Evolutionary conservation across 2,888 invertebrate species (phyloP).

Genomic region (Nemoura dubitans): DNA sequence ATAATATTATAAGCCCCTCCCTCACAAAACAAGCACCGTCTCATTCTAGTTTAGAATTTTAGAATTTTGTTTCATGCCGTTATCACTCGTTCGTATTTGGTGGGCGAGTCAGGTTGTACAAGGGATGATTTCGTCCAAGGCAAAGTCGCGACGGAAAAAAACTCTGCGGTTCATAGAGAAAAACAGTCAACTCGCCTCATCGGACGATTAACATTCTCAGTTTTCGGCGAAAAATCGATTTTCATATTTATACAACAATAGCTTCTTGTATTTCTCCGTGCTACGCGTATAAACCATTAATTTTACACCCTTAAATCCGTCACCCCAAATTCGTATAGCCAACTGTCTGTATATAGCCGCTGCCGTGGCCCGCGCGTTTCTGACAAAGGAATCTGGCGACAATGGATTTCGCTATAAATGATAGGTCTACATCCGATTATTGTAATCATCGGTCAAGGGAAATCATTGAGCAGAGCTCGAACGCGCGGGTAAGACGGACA

Average conservation of each 20-base stretch:
- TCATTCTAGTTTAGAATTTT: neutral
- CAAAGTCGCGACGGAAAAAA: neutral
- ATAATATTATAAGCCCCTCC: conserved; percentile 50
- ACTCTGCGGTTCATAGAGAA: neutral
- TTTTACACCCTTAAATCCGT: neutral
- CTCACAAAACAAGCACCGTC: conserved; percentile 35
- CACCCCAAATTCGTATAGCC: neutral
- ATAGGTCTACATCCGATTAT: conserved; percentile 35
- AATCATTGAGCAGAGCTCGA: conserved; percentile 12
- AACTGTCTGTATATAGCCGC: neutral
- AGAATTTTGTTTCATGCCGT: neutral
- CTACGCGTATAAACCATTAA: neutral
- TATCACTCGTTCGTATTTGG: neutral
- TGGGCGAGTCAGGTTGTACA: neutral
- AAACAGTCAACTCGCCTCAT: neutral
- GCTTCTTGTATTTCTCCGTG: neutral
- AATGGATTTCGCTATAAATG: conserved; percentile 28
- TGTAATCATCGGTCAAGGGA: conserved; percentile 25
- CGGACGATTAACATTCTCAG: neutral
- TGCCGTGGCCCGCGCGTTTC: neutral
- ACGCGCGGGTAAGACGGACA: conserved; percentile 3
- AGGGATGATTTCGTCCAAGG: neutral
- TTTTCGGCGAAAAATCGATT: conserved; percentile 14
- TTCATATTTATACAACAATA: neutral
- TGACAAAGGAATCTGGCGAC: neutral